Base-by-base conservation (phyloP, 2,113 vertebrate genomes). In the Pseudois nayaur region DNA sequence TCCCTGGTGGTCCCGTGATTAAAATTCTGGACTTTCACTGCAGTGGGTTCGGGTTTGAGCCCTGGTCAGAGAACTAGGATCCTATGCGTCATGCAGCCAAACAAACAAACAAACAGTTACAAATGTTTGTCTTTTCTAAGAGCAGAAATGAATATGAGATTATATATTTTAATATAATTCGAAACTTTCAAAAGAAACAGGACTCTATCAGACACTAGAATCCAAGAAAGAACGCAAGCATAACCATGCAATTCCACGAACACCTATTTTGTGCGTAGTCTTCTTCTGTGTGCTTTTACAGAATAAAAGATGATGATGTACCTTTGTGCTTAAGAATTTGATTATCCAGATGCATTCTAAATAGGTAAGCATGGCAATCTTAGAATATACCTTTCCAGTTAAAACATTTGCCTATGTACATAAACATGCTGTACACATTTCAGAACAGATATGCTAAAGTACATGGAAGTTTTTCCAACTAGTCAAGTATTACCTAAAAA, bases 131-230 rank as follows among this genome's bases (percentile, higher is more conserved):
- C 43, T 93, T 50, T 85, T 83, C 48, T 74, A 76, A 52, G 15
- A 84, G 10, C 43, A 86, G 2, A 57, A 87, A 86, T 76, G 33
- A 64, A 11, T 60, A 87, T 40, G 14, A 67, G 48, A 59, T 33
- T 64, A 33, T 31, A 50, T 1, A n/a, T 29, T 87, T 76, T 55
- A 55, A 64, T 50, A 12, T 91, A 29, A 23, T 90, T 57, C 23
- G 36, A 64, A 76, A 12, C 25, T 79, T 97, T 92, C 31, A 92
- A 97, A 96, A 95, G 71, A 27, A 8, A 95, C 62, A 76, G 27
- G n/a, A 21, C 2, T 81, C 78, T 85, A 29, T 25, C 2, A 2
- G 23, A 60, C 7, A 89, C n/a, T 43, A 48, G 40, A 91, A 36
- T 90, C 54, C 48, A 87, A 87, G 45, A 86, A 8, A 82, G 14